Percentiles rank a stretch among this genome's conserved stretches.
These are phyloP conservation scores for Tringa solitaria DNA, from an alignment of 2,113 vertebrate species.

Conservation along the genomic window DNA sequence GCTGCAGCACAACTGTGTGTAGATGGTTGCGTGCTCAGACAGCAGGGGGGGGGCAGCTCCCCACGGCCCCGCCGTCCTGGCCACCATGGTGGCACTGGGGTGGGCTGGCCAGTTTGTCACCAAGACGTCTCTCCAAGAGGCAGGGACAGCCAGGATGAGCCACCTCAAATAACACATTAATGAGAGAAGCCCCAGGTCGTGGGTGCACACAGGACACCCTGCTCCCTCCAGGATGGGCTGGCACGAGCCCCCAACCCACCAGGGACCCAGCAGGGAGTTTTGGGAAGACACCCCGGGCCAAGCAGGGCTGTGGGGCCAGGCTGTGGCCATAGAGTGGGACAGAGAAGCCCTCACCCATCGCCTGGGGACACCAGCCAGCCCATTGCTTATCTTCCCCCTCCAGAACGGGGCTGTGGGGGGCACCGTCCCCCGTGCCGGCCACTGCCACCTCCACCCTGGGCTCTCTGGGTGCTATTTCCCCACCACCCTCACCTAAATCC, in stretches of 20 bases:
- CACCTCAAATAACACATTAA: not conserved
- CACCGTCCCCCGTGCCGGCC: not conserved
- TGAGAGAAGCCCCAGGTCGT: rapidly evolving
- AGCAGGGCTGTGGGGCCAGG: not conserved
- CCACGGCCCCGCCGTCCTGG: rapidly evolving
- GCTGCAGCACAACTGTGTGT: too few relatives aligned
- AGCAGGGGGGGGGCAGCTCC: not conserved
- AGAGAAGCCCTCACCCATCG: not conserved
- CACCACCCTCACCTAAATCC: not conserved
- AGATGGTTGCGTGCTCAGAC: too few relatives aligned
- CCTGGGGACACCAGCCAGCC: not conserved
- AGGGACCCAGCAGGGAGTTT: rapidly evolving
- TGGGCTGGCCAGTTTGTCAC: rapidly evolving
- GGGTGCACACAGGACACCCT: not conserved
- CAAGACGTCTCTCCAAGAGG: rapidly evolving
- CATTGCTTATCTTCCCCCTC: not conserved
- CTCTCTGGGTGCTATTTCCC: not conserved
- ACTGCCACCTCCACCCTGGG: not conserved
- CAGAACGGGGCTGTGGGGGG: not conserved
- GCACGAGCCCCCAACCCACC: rapidly evolving
- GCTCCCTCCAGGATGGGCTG: too few relatives aligned
- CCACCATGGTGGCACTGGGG: rapidly evolving
- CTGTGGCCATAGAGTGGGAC: rapidly evolving
- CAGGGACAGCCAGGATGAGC: not conserved
- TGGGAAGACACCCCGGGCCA: not conserved